Evolutionary conservation across 1,140 invertebrate genomes (phyloP), one percentile per base, ranked within the genome.

Genomic region (Orius insidiosus): DNA sequence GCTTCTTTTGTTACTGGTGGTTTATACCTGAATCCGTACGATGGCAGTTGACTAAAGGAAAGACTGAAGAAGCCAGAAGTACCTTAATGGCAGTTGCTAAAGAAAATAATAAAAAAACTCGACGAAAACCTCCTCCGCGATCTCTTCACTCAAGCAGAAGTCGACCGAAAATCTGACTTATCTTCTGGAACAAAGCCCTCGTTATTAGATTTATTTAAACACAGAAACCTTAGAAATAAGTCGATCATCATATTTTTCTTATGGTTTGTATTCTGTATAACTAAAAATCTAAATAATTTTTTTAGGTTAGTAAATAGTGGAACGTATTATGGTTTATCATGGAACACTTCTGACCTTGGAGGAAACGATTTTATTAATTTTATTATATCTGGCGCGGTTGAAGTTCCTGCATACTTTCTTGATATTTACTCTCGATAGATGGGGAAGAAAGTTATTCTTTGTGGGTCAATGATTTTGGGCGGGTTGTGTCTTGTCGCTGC

Each of bases 11-110:
- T 33, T 86, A 86, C 57, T 83, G 83, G 62, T 88, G 83, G 84
- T 76, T 85, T n/a, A 77, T 85, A 58, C 84, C 84, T 2, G 85
- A 87, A 60, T 86, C 82, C 3, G 75, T 76, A 1, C 68, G 84
- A 50, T 88, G 84, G 84, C 59, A 87, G 10, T 58, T 87, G 15
- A 75, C 77, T 2, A 80, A 85, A 60, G 78, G 77, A n/a, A 68
- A 75, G 19, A 63, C 68, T 10, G 69, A 76, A 10, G 75, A 81
- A 63, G 83, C 82, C 0, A 73, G 78, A 19, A 63, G 64, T 42
- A n/a, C n/a, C 3, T 65, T 88, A 2, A 68, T 76, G 53, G 71
- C 67, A 46, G 80, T 78, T 1, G 79, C 80, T 0, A 70, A n/a
- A 38, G 73, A 74, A 56, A 81, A 81, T 57, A 70, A 72, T 46